Base-by-base conservation (phyloP, 2,797 vertebrate species). In the Bucorvus abyssinicus region DNA sequence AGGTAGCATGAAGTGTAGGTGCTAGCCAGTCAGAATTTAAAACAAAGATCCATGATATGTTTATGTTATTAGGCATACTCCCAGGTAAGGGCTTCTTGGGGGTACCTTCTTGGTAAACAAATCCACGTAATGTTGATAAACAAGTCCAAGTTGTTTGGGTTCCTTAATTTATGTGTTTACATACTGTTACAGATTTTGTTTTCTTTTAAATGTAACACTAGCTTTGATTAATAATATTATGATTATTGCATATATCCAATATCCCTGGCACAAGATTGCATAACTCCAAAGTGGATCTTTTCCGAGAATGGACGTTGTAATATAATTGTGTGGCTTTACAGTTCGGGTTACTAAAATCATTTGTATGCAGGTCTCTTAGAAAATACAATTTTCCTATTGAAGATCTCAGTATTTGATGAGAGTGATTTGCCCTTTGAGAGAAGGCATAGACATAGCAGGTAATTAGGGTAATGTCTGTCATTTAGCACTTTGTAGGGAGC, bases 401-500 rank as follows among this genome's bases (percentile, higher is more conserved):
- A 57, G 30, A 27, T 80, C 38, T 90, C 67, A 42, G 12, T 91
- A 91, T 90, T 63, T 82, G 44, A 81, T 90, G 55, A 67, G 47
- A 44, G 23, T 59, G n/a, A 85, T 60, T 85, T 56, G 44, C 12
- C 4, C 27, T 75, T 12, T 63, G 32, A 44, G 69, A 47, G 69
- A 71, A 80, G 36, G 16, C n/a, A 32, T 61, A 83, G 65, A 64
- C 49, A 49, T 18, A 14, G 5, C 7, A 73, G 67, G 68, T 80
- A 80, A 90, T 94, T 89, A 86, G 57, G 60, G 42, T 81, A 90
- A 84, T 89, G 42, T 85, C 55, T 85, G 10, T 73, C 18, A 45
- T 93, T 92, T 89, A 81, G 65, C 83, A 61, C 68, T 87, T 74
- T 67, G 27, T 94, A 44, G 42, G 89, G 69, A 95, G 20, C n/a